Base-by-base conservation (phyloP, 2,797 vertebrate genomes). In the Enteromius argenteus region DNA sequence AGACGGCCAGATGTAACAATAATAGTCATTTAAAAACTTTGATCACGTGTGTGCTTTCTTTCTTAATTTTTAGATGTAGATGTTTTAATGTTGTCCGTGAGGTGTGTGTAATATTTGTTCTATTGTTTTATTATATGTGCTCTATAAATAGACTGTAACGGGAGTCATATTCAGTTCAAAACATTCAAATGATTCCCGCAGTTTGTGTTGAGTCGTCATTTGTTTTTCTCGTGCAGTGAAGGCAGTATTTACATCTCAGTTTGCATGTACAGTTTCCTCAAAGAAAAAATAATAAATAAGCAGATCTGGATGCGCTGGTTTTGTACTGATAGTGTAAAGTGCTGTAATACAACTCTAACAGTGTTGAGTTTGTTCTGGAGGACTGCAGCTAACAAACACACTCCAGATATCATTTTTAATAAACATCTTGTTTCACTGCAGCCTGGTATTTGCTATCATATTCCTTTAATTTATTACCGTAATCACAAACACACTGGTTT, bases 191-290 rank as follows among this genome's bases (percentile, higher is more conserved):
- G 9, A 9, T n/a, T 64, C 21, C 58, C 39, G 13, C 23, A 2
- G 39, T 46, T 10, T 62, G 19, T 46, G 14, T 39, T 60, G 37
- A 73, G 44, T 73, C 11, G 2, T 35, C 9, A 1, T 39, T 76
- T 76, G 73, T 76, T 78, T 30, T 62, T 21, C n/a, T 30, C 8
- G 0, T 19, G 42, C 56, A 27, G 8, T n/a, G 58, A 13, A 46
- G 1, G 4, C 27, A 19, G 9, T 27, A 53, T 81, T 81, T 81
- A n/a, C 79, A 81, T 81, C 15, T 60, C 3, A 23, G 3, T 81
- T 81, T 81, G 79, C 27, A 71, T 81, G 39, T n/a, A 80, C 30
- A 60, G 49, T 32, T 71, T 81, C 67, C 79, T 42, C 14, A 42
- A 60, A 44, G 30, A 39, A 3, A 6, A 11, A 21, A 51, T 4